Evolutionary conservation across 1,140 invertebrate species (phyloP).

Genomic region (Tyrophagus putrescentiae): DNA sequence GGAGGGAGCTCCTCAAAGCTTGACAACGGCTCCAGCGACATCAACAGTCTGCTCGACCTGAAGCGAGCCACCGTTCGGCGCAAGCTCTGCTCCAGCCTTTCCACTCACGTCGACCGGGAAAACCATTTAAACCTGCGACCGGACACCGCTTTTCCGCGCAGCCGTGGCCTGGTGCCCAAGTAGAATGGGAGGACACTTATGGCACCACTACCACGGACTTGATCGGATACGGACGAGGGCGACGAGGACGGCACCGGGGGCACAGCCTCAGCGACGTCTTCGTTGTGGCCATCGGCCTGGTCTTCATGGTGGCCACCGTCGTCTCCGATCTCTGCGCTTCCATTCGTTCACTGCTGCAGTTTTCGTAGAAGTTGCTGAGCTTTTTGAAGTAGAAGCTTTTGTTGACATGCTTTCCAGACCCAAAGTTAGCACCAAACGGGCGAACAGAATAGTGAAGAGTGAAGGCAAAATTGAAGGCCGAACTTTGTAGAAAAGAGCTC

Average conservation of each 20-base stretch:
- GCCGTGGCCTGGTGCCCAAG: conserved; percentile 15
- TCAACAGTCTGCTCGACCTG: conserved; percentile 7
- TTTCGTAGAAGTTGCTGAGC: not conserved
- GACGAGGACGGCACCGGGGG: no score
- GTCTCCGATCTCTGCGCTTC: not conserved
- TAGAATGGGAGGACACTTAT: no score
- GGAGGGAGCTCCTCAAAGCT: not conserved
- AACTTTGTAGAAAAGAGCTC: no score
- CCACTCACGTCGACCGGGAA: not conserved
- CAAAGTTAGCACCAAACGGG: no score
- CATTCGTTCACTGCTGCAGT: not conserved
- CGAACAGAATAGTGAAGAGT: no score
- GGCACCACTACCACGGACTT: no score
- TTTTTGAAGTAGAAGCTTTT: no score
- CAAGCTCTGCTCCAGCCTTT: not conserved
- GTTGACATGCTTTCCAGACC: no score
- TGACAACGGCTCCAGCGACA: not conserved
- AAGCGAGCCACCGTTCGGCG: conserved; percentile 1
- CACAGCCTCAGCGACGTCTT: not conserved
- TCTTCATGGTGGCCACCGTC: not conserved
- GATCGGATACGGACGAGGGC: no score
- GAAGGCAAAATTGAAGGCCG: no score
- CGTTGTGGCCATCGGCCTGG: not conserved
- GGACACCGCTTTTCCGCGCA: conserved; percentile 15
- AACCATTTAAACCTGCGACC: conserved; percentile 14